Conservation (phyloP, 2,113 vertebrate species). For the Pelecanoides urinatrix region DNA sequence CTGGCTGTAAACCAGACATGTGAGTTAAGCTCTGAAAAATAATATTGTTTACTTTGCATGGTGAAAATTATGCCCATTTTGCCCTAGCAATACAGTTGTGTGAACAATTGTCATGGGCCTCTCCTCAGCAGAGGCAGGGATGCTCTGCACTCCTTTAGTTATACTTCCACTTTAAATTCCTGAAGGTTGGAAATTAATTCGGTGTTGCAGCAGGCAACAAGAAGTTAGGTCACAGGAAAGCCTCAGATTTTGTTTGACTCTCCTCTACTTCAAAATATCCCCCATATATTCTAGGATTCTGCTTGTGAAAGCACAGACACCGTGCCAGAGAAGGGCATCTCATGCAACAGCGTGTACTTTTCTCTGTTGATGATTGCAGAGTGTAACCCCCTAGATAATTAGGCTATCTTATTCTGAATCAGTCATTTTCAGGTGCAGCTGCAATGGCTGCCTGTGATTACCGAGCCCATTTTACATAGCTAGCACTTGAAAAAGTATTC, state of each 20-base stretch:
- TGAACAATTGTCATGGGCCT: not conserved
- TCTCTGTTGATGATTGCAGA: not conserved
- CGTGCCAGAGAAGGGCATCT: not conserved
- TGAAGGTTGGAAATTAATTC: not conserved
- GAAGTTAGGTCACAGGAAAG: not conserved
- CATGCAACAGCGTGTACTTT: not conserved
- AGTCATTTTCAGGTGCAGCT: conserved; percentile 45
- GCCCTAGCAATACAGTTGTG: not conserved
- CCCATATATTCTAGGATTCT: not conserved
- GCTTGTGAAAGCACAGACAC: not conserved
- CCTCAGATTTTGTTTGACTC: not conserved
- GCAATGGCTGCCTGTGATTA: conserved; percentile 14
- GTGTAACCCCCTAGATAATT: conserved; percentile 9
- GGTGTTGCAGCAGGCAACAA: not conserved
- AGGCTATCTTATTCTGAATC: not conserved
- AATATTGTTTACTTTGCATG: not conserved
- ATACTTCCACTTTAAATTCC: not conserved
- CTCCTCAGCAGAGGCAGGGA: not conserved
- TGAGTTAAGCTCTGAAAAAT: conserved; percentile 64
- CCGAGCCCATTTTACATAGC: not conserved
- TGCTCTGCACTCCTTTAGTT: not conserved
- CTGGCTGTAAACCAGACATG: conserved; percentile 78
- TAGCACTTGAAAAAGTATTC: not conserved
- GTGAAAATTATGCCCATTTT: not conserved
- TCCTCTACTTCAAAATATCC: not conserved